Evolutionary conservation across 2,797 vertebrate species (phyloP), one percentile per base, ranked within the genome.

Genomic region (Hydrocynus forskahlii): DNA sequence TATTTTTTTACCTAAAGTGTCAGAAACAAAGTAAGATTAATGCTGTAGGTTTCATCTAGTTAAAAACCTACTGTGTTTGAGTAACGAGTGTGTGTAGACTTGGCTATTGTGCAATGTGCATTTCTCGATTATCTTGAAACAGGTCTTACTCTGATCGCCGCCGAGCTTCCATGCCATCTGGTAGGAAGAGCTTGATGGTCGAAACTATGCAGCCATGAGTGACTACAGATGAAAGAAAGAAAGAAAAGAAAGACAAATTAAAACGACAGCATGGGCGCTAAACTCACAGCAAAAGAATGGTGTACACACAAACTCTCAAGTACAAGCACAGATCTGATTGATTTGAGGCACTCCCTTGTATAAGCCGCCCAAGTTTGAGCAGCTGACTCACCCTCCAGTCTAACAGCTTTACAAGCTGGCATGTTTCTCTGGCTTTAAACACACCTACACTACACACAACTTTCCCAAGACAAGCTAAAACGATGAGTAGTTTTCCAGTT

Each of bases 191-290:
- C 94, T 99, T 99, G 94, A 99, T 95, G 88, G 97, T 96, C 82
- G 98, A 99, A 91, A 99, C 97, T 92, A 99, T 99, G 93, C 98
- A 99, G 91, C 98, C 97, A 95, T 99, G 98, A 89, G 98, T 99
- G 89, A 99, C 98, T 99, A 89, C 70, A 88, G 87, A 88, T 92
- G 92, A 95, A 83, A 94, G 4, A 82, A 38, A 75, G 54, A 67
- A 48, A 60, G 21, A n/a, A 40, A 4, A 71, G 13, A 21, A 40
- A 78, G 7, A 60, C 21, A 40, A 25, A 12, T 10, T 7, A 45
- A 38, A 48, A 54, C 48, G 43, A 38, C 57, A 54, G 25, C 48
- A 21, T 8, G 5, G 55, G 1, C 2, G 13, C 13, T 64, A 38
- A 66, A n/a, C 63, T 66, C 38, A 19, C 17, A 40, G 35, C 25